Base-by-base conservation (phyloP, 2,113 vertebrate species). In the Prinia subflava region DNA sequence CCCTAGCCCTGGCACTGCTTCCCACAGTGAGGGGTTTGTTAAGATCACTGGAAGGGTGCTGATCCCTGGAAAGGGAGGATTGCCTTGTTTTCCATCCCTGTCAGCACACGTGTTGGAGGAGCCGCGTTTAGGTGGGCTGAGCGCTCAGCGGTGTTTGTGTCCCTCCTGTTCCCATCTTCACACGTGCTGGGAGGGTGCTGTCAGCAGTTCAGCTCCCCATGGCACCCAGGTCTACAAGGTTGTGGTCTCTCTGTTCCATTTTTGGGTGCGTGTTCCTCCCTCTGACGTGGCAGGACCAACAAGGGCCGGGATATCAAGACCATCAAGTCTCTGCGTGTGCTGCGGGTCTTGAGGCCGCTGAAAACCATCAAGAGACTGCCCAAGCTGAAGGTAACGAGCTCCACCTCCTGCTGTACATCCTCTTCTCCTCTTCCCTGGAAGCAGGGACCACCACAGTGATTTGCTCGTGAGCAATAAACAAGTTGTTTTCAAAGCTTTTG, bases 241-340 rank as follows among this genome's bases (percentile, higher is more conserved):
- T n/a, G 7, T 55, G 83, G 70, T 95, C 77, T 82, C 84, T 93
- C 83, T 5, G 0, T 95, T 87, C 90, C 41, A 19, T 95, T 95
- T 95, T 88, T 86, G 92, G 91, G 80, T 90, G 15, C 5, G 1
- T 69, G 60, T 96, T 90, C 94, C 63, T 94, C 68, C 62, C 37
- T 95, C 53, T 0, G 0, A 83, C 0, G 2, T 0, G 83, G 53
- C 96, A 99, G 99, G 97, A 99, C 99, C 92, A 99, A 98, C 97
- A 99, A 99, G 97, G 99, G 99, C 14, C 98, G 99, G 37, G 99
- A 99, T 97, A 99, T 99, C 95, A 99, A 99, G 97, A 99, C 99
- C 69, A 99, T 99, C 97, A 99, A 99, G 96, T 99, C 99, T 74
- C 98, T 99, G 41, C 98, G 99, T 85, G 99, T 99, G 47, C 96